phyloP scores from a whole-genome alignment of 2,797 vertebrate species.

The Lithobates pipiens region DNA sequence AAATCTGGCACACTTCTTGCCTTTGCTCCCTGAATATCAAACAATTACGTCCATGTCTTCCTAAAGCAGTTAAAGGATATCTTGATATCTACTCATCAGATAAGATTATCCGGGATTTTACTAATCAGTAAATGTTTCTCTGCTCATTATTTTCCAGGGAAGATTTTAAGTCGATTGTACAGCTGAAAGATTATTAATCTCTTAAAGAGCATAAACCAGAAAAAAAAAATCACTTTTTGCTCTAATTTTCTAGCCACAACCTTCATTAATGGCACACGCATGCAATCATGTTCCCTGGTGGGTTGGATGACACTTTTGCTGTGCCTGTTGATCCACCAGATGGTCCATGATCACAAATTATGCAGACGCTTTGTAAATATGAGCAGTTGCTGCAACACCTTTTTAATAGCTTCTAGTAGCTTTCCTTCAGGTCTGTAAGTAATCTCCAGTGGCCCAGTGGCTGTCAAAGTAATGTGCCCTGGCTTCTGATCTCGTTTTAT shows the following conservation, averaged over 20 bases:
- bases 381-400: constrained; percentile 59
- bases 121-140: constrained; percentile 86
- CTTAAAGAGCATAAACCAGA: constrained; percentile 78
- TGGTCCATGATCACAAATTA: constrained; percentile 58
- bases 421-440: constrained; percentile 51
- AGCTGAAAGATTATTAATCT: constrained; percentile 77
- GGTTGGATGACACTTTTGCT: constrained; percentile 37
- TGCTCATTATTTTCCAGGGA: constrained; percentile 81
- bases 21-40: constrained; percentile 44
- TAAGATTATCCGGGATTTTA: constrained; percentile 84
- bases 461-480: constrained; percentile 36
- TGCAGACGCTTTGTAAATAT: constrained; percentile 54
- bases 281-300: constrained; percentile 17
- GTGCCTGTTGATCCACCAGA: constrained; percentile 30
- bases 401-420: constrained; percentile 53
- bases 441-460: constrained; percentile 53
- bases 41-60: constrained; percentile 55
- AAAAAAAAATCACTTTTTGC: constrained; percentile 74
- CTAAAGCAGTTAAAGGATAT: constrained; percentile 75
- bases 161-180: constrained; percentile 78
- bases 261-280: constrained; percentile 62
- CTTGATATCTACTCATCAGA: constrained; percentile 78
- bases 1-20: constrained; percentile 42
- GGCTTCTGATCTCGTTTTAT: constrained; percentile 57
- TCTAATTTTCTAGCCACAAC: constrained; percentile 73